phyloP scores from a whole-genome alignment of 1,140 invertebrate species.

The Drosophila sp. region DNA sequence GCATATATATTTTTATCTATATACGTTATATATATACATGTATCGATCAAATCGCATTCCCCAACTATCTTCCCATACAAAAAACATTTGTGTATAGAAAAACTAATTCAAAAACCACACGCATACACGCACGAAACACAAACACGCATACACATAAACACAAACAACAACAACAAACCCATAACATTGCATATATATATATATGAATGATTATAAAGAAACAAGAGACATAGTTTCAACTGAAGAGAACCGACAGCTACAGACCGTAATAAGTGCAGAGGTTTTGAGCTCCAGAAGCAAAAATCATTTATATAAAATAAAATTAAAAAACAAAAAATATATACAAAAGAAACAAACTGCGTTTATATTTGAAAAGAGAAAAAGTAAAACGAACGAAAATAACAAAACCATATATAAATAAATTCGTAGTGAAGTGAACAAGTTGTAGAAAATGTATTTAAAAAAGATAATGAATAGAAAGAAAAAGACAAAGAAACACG shows the following conservation, averaged over 20 bases:
- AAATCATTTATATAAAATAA: slow-evolving; percentile 77
- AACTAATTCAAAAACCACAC: slow-evolving; percentile 69
- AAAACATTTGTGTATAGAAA: slow-evolving; percentile 75
- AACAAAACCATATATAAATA: slow-evolving; percentile 19
- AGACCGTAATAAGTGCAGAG: slow-evolving; percentile 59
- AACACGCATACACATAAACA: slow-evolving; percentile 45
- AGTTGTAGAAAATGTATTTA: slow-evolving; percentile 63
- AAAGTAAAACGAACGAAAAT: slow-evolving; percentile 23
- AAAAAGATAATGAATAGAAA: slow-evolving; percentile 8
- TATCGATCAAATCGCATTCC: slow-evolving; percentile 15
- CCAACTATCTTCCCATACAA: slow-evolving; percentile 21
- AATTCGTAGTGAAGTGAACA: slow-evolving; percentile 47
- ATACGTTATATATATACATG: background rate
- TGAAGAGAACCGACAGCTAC: slow-evolving; percentile 66
- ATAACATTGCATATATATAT: slow-evolving; percentile 62
- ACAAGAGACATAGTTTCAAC: slow-evolving; percentile 70
- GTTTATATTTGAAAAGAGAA: slow-evolving; percentile 66
- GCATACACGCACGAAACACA: slow-evolving; percentile 53
- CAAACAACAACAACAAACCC: slow-evolving; percentile 46
- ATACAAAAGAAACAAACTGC: slow-evolving; percentile 58
- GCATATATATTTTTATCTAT: background rate
- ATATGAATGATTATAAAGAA: slow-evolving; percentile 53
- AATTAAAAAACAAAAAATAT: slow-evolving; percentile 48
- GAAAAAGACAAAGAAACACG: background rate
- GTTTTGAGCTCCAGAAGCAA: slow-evolving; percentile 74